Conservation (phyloP, 2,888 invertebrate species). For the Agrotis ipsilon region DNA sequence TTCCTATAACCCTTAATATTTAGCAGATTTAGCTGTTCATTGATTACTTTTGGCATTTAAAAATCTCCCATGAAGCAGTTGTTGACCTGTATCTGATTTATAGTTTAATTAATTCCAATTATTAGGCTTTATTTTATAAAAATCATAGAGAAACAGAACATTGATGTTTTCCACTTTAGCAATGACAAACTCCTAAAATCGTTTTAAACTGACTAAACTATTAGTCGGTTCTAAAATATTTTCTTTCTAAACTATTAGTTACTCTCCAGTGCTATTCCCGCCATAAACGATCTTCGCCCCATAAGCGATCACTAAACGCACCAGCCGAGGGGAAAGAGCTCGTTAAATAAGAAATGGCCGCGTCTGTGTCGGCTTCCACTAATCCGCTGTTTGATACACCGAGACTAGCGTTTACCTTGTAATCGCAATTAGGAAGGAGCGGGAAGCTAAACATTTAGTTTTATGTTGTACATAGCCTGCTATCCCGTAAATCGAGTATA, state of each 20-base stretch:
- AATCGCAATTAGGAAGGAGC: conserved; percentile 5
- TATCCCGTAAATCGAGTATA: neutral
- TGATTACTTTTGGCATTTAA: too few species aligned
- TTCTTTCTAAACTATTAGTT: neutral
- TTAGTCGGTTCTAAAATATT: neutral
- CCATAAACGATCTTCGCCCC: conserved; percentile 4
- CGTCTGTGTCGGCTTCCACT: conserved; percentile 61
- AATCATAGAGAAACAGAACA: neutral
- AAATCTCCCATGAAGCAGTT: too few species aligned
- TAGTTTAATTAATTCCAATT: neutral
- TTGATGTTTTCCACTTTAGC: neutral
- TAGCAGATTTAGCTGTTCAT: too few species aligned
- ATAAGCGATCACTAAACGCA: conserved; percentile 14
- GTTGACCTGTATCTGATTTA: neutral
- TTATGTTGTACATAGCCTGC: neutral
- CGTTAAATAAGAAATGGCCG: conserved; percentile 58
- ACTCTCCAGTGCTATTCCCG: conserved; percentile 5
- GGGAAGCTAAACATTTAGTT: neutral
- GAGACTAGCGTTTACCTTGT: conserved; percentile 19
- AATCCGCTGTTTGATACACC: conserved; percentile 45
- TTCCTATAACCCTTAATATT: too few species aligned
- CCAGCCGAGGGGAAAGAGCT: conserved; percentile 35
- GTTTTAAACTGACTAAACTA: neutral
- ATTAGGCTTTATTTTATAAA: too few species aligned
- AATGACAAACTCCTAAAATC: neutral